Evolutionary conservation across 1,140 invertebrate genomes (phyloP).

Genomic region (Ruditapes philippinarum): DNA sequence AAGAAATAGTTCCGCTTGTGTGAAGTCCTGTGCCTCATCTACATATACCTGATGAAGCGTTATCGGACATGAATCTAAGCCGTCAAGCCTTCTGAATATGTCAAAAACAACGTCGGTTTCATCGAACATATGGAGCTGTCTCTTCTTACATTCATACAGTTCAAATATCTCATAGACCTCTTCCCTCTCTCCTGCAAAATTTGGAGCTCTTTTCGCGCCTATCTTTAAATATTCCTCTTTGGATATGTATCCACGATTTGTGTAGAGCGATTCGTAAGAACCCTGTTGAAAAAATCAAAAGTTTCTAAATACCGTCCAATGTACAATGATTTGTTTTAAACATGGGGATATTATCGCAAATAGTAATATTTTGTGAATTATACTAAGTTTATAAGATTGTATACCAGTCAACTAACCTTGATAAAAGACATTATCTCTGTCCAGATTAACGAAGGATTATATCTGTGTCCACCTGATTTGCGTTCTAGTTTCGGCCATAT

Average conservation of each 20-base stretch:
- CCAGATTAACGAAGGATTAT: constrained; percentile 80
- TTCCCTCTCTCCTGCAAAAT: constrained; percentile 74
- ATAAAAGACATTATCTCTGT: constrained; percentile 83
- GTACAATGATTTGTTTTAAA: neutral
- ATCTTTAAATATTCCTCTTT: constrained; percentile 73
- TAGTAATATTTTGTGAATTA: neutral
- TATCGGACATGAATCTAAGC: constrained; percentile 25
- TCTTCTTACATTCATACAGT: constrained; percentile 65
- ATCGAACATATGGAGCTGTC: constrained; percentile 74
- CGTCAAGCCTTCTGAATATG: constrained; percentile 32
- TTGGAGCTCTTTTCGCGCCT: constrained; percentile 78
- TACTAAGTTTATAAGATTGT: neutral
- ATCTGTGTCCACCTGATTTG: constrained; percentile 28
- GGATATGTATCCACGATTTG: constrained; percentile 68
- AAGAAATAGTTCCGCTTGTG: constrained; percentile 80
- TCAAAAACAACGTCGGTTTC: constrained; percentile 75
- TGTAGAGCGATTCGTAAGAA: constrained; percentile 77
- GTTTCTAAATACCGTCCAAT: neutral
- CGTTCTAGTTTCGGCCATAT: constrained; percentile 61
- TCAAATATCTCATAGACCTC: constrained; percentile 73
- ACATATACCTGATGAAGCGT: constrained; percentile 77
- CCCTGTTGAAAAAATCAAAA: constrained; percentile 63
- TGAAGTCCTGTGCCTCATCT: constrained; percentile 83
- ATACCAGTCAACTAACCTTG: constrained; percentile 54
- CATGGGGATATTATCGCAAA: neutral